Evolutionary conservation across 2,797 vertebrate species (phyloP), one percentile per base, ranked within the genome.

Genomic region (Sciaenops ocellatus): DNA sequence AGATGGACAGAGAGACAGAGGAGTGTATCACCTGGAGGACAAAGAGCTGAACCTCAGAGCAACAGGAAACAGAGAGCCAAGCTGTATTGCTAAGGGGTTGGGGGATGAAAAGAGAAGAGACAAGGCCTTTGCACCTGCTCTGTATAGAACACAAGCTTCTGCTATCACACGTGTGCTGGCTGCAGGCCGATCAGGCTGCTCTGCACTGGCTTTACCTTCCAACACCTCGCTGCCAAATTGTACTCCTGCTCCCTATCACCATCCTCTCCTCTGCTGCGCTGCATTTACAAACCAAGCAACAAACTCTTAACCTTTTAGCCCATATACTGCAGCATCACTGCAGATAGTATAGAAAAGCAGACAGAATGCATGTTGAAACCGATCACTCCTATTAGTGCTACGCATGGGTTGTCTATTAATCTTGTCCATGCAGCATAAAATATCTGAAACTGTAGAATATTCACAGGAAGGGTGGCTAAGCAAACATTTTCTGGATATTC

Each of bases 61-160:
- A 69, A 42, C 15, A 41, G 34, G 57, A 69, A 68, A 76, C 26
- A 5, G 50, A 76, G 76, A 87, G 82, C 84, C 76, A 80, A 74
- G 73, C 81, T 56, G 38, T 57, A 30, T 77, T 24, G 20, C 50
- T 63, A 80, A 71, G 79, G 59, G 69, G 69, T 56, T 73, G 61
- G 65, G 48, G 79, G 83, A 79, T 88, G 65, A 68, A 80, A 84
- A 81, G 78, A 84, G 74, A 59, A 24, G 73, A 85, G 76, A 86
- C 24, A 42, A 86, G 88, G 87, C 88, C 80, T 86, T 69, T 73
- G 79, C 90, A 91, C 91, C 89, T 92, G 93, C 80, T 87, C 89
- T 67, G 75, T 64, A 63, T 65, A 79, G 87, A 85, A 89, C 88
- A 83, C 85, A 85, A 67, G 79, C 85, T 83, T 86, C 81, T 83